phyloP scores from a whole-genome alignment of 2,113 vertebrate species.

The Triplophysa dalaica region DNA sequence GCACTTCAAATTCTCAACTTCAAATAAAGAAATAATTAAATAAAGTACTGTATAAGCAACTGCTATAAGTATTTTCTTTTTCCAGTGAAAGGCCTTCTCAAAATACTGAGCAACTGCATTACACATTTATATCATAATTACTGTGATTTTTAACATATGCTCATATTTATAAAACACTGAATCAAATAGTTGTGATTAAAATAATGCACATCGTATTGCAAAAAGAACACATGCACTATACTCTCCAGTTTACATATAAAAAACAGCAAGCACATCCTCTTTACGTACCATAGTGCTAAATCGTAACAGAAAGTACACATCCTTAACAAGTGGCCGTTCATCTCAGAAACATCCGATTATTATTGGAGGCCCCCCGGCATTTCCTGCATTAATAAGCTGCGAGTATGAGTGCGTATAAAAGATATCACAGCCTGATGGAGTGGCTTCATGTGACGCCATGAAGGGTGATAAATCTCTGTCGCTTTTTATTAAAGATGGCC shows the following conservation, averaged over 20 bases:
- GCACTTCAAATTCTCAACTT: too few relatives aligned
- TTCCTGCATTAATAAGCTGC: constrained; percentile 69
- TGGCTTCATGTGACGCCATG: constrained; percentile 67
- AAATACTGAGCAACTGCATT: too few relatives aligned
- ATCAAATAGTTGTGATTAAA: background rate
- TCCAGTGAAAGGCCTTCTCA: too few relatives aligned
- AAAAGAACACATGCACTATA: background rate
- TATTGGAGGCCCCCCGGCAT: constrained; percentile 56
- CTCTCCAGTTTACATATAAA: too few relatives aligned
- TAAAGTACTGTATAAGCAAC: too few relatives aligned
- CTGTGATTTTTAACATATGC: too few relatives aligned
- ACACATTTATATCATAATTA: too few relatives aligned
- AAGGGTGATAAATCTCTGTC: constrained; percentile 76
- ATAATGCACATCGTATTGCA: background rate
- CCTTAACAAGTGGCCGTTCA: constrained; percentile 63
- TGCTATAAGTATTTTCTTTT: too few relatives aligned
- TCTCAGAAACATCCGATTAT: constrained; percentile 59
- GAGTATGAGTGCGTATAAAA: constrained; percentile 63
- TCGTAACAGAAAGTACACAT: background rate
- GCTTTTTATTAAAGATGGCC: constrained; percentile 74
- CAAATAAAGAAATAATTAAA: too few relatives aligned
- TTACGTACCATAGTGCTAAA: background rate
- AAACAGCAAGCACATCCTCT: background rate
- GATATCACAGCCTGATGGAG: constrained; percentile 65
- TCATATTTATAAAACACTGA: too few relatives aligned